A percentile compares a stretch with the other conserved stretches of the same genome.
These are phyloP conservation scores for Psittacara wagleri DNA, from an alignment of 2,113 vertebrate genomes.

Conservation along the genomic window DNA sequence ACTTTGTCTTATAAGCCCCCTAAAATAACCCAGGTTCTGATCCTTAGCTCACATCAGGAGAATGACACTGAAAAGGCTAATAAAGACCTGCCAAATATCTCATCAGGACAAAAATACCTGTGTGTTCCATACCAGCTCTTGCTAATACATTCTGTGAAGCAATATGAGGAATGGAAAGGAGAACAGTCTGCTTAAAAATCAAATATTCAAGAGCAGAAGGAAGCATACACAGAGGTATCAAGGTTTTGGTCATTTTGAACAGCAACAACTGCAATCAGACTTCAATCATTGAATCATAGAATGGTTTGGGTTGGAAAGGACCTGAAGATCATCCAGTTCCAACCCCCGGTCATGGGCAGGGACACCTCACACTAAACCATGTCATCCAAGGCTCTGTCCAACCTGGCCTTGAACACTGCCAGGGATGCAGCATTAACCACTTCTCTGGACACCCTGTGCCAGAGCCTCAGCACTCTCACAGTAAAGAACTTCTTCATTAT, in stretches of 20 bases:
- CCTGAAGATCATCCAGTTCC: background rate
- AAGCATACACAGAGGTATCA: background rate
- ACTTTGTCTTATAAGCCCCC: conserved; percentile 40
- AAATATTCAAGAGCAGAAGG: background rate
- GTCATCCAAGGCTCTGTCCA: no score
- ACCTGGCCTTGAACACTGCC: no score
- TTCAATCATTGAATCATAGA: background rate
- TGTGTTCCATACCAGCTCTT: background rate
- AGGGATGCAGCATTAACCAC: no score
- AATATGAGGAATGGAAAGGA: background rate
- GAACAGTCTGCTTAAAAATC: background rate
- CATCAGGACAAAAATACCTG: conserved; percentile 32
- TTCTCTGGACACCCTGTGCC: no score
- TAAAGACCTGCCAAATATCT: conserved; percentile 32
- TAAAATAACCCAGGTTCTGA: conserved; percentile 43
- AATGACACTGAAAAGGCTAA: conserved; percentile 11
- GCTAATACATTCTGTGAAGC: background rate
- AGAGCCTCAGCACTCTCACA: no score
- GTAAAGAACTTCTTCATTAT: no score
- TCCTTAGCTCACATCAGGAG: background rate
- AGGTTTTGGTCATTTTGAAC: background rate
- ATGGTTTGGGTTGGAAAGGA: background rate
- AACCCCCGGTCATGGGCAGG: background rate
- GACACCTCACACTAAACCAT: background rate
- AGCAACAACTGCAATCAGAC: background rate